Conservation (phyloP, 1,140 invertebrate genomes). For the Wiebesia pumilae region DNA sequence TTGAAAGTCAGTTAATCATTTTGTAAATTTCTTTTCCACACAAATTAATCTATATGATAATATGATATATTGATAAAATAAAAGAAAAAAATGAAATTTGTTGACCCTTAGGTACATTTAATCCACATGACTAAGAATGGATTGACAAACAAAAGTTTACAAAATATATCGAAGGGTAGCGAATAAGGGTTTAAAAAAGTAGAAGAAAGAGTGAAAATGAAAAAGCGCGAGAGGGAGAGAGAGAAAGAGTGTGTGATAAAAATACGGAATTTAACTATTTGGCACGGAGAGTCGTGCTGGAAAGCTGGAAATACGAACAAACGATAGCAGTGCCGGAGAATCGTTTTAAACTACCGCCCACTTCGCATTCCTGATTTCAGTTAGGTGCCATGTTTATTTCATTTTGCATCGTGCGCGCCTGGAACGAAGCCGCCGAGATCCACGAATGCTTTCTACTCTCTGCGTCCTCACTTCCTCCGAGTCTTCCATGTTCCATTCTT, state of each 20-base stretch:
- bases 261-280: slow-evolving; percentile 56
- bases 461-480: background rate
- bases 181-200: slow-evolving; percentile 18
- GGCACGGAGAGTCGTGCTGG: slow-evolving; percentile 40
- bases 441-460: slow-evolving; percentile 13
- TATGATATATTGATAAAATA: background rate
- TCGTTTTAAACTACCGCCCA: slow-evolving; percentile 69
- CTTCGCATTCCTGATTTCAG: slow-evolving; percentile 69
- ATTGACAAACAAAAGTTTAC: background rate
- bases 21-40: no score
- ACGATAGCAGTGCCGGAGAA: slow-evolving; percentile 50
- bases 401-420: slow-evolving; percentile 55
- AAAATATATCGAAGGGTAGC: slow-evolving; percentile 37
- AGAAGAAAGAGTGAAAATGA: slow-evolving; percentile 10
- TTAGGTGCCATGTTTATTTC: slow-evolving; percentile 66
- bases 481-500: background rate
- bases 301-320: slow-evolving; percentile 8
- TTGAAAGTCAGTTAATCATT: no score
- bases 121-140: background rate
- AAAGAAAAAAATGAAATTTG: slow-evolving; percentile 35
- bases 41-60: background rate
- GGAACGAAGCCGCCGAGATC: background rate
- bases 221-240: background rate
- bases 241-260: slow-evolving; percentile 22
- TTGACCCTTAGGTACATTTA: slow-evolving; percentile 16